Evolutionary conservation across 2,113 vertebrate species (phyloP), one percentile per base, ranked within the genome.

Genomic region (Thunnus thynnus): DNA sequence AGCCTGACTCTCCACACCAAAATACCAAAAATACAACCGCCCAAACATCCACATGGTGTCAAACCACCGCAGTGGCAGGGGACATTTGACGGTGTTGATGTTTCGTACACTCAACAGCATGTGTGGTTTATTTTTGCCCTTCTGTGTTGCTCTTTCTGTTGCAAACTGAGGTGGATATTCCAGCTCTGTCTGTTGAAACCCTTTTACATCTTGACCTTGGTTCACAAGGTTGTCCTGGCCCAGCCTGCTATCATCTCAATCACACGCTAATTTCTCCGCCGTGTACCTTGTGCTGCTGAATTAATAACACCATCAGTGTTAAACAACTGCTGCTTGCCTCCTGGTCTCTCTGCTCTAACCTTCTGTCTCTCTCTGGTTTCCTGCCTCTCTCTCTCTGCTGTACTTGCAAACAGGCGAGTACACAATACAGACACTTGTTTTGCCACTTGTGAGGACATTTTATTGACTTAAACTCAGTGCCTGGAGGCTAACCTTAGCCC

Each of bases 281-380:
- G 52, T 78, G 83, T 51, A 58, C 77, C 64, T 51, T 27, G 69
- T 50, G 13, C 78, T 76, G 74, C 85, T 85, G 87, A 90, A 87
- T 89, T 91, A 94, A 91, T 93, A 80, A 91, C 71, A 20, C 57
- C 89, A 88, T 86, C 75, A 75, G 85, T 73, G 87, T 79, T 80
- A 60, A 85, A 71, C 73, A 76, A 87, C 84, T n/a, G 50, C 85
- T 80, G 79, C 73, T 48, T 16, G 18, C 70, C 64, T 77, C 52
- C 86, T 63, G 76, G 11, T 85, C 73, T 8, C 9, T 17, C 30
- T 14, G n/a, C 63, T 57, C 69, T 80, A 58, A 36, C 82, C 63
- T 80, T 63, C 72, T 80, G 76, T 77, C 14, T 41, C 60, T 50
- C 13, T 65, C 50, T 20, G 20, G 8, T 46, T 55, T 20, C 14